These are phyloP conservation scores for Ceratina japonica DNA, from an alignment of 1,140 invertebrate species.

Conservation along the genomic window DNA sequence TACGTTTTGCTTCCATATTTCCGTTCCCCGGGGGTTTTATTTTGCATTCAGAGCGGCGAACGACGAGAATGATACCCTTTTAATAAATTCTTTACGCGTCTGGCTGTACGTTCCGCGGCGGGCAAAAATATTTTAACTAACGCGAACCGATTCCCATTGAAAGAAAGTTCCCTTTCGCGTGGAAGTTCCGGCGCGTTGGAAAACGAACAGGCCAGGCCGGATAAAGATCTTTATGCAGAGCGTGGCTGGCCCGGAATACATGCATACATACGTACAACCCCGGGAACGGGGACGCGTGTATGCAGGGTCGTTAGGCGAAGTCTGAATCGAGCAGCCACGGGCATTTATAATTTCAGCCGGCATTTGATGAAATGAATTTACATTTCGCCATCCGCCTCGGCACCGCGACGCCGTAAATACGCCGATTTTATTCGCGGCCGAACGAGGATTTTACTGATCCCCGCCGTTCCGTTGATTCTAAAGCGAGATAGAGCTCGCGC, in stretches of 20 bases:
- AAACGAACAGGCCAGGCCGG: slow-evolving; percentile 58
- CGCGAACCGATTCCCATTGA: no score
- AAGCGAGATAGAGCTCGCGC: slow-evolving; percentile 32
- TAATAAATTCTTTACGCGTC: no score
- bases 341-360: slow-evolving; percentile 71
- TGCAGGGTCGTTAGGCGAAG: slow-evolving; percentile 70
- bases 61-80: no score
- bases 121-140: no score
- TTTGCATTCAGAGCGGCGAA: no score
- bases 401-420: slow-evolving; percentile 50
- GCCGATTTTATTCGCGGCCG: slow-evolving; percentile 46
- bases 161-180: neutral
- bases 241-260: slow-evolving; percentile 71
- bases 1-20: no score
- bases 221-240: slow-evolving; percentile 77
- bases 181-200: slow-evolving; percentile 41
- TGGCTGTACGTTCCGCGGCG: no score
- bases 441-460: slow-evolving; percentile 40
- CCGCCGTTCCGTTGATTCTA: slow-evolving; percentile 46
- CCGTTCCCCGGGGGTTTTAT: no score
- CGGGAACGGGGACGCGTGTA: no score
- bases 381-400: slow-evolving; percentile 28
- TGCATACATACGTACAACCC: no score
- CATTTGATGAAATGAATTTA: slow-evolving; percentile 73
- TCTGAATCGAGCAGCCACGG: slow-evolving; percentile 67